These are phyloP conservation scores for Tricholaema leucomelas DNA, from an alignment of 2,113 vertebrate genomes.

Conservation along the genomic window DNA sequence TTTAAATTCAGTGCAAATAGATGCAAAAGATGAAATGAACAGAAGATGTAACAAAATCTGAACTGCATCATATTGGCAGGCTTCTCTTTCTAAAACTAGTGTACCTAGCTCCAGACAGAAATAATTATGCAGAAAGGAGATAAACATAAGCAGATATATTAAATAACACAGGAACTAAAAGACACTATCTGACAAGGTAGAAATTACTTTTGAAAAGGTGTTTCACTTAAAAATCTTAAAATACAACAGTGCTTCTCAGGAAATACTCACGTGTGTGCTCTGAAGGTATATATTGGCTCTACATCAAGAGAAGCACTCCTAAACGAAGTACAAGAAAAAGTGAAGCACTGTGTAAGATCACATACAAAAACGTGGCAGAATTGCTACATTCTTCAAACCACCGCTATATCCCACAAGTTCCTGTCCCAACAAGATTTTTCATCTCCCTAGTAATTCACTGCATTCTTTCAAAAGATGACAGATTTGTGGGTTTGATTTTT, in stretches of 20 bases:
- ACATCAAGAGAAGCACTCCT: constrained; percentile 97
- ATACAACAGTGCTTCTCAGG: background rate
- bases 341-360: background rate
- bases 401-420: background rate
- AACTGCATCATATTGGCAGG: background rate
- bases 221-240: background rate
- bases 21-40: background rate
- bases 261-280: constrained; percentile 91
- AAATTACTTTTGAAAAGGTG: background rate
- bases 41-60: background rate
- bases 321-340: constrained; percentile 49
- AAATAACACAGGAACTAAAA: background rate
- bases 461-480: background rate
- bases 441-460: background rate
- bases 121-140: background rate
- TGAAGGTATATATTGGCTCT: constrained; percentile 98
- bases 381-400: background rate
- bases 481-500: background rate
- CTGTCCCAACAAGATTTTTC: background rate
- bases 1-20: background rate
- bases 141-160: background rate
- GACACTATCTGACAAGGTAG: background rate
- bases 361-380: background rate
- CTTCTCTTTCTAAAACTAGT: background rate
- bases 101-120: background rate